Base-by-base conservation (phyloP, 2,888 invertebrate species). In the Drosophila kanekoi region DNA sequence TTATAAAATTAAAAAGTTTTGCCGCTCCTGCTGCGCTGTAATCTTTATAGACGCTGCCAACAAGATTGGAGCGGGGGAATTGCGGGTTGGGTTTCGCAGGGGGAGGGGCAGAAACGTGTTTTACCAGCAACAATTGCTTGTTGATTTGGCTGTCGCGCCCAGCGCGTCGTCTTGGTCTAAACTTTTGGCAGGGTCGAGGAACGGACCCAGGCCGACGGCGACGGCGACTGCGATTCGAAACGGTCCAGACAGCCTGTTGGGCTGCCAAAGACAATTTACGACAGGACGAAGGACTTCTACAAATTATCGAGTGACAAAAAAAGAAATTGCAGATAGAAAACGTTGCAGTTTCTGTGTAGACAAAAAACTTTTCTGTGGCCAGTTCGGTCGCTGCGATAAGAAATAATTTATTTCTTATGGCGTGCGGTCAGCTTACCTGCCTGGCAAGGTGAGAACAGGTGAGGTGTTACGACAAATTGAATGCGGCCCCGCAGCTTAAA, bases 201-300 rank as follows among this genome's bases (percentile, higher is more conserved):
- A 47, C 69, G 65, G 72, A 68, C 74, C 58, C 58, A 60, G 40
- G 28, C 28, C 28, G 28, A 8, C 8, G 28, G 28, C 28, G 28
- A 75, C 58, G 58, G 62, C 49, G 43, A 47, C 56, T 61, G 37
- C 40, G 43, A 43, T 38, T 62, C 38, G 58, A 45, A 64, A 48
- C 63, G 66, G 60, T 49, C 49, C 59, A 58, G 52, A 45, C 71
- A 75, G 79, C 56, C 66, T 69, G 61, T 79, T 69, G 48, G 78
- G 43, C 84, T 85, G 86, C 86, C 84, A 85, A 88, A 88, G 84
- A 88, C 86, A 85, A 85, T 85, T 85, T 88, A 88, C 88, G 88
- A 77, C 70, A 65, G 66, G 69, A 67, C 76, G 77, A 79, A 77
- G 79, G 77, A 65, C 72, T 80, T 75, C 78, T 70, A 83, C 84